Conservation (phyloP, 2,113 vertebrate species). For the Rhodinocichla rosea region DNA sequence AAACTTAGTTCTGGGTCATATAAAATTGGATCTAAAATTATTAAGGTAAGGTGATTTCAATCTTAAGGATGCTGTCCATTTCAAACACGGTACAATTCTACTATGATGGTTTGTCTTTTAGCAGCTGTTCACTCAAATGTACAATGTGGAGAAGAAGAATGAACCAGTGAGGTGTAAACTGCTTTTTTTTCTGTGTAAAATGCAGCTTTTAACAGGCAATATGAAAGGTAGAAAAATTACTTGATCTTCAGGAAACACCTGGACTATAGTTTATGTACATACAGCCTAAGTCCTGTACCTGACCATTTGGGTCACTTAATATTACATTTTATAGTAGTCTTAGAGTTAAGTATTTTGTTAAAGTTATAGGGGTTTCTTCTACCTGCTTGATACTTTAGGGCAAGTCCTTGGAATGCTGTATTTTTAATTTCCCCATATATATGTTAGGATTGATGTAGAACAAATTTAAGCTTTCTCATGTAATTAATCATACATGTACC, state of each 20-base stretch:
- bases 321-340: not conserved
- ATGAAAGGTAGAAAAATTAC: not conserved
- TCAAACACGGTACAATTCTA: not conserved
- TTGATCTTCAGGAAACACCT: not conserved
- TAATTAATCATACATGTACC: not conserved
- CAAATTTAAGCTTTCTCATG: not conserved
- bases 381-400: not conserved
- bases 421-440: not conserved
- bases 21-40: conserved; percentile 98
- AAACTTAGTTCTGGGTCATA: conserved; percentile 95
- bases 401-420: not conserved
- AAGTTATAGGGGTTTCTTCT: not conserved
- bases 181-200: not conserved
- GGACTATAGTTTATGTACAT: rapidly evolving
- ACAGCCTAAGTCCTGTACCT: not conserved
- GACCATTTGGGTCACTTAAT: not conserved
- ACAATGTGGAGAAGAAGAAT: not conserved
- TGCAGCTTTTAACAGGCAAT: not conserved
- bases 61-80: not conserved
- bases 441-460: not conserved
- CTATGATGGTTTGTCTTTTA: not conserved
- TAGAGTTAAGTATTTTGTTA: not conserved
- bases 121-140: not conserved
- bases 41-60: conserved; percentile 82
- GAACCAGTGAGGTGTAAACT: not conserved